These are phyloP conservation scores for Megalopta genalis DNA, from an alignment of 1,140 invertebrate genomes.

Conservation along the genomic window DNA sequence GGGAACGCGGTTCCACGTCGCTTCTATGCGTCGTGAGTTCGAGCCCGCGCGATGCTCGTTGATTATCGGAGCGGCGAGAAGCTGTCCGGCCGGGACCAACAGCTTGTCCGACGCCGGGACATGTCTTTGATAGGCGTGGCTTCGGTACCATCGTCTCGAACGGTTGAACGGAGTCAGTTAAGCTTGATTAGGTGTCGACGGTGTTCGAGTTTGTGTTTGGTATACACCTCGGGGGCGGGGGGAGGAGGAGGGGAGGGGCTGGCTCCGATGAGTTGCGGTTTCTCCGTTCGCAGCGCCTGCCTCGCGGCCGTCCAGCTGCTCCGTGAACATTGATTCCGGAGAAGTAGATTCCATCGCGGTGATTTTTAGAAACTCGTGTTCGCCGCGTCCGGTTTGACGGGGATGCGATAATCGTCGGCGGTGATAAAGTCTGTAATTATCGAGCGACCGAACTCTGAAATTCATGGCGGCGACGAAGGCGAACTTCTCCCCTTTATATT, in stretches of 20 bases:
- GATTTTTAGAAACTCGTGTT: no score
- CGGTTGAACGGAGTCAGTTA: slow-evolving; percentile 17
- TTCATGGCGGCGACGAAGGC: no score
- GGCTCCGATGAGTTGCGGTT: not conserved
- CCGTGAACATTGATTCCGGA: not conserved
- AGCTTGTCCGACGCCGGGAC: slow-evolving; percentile 11
- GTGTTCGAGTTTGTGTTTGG: not conserved
- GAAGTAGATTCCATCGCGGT: no score
- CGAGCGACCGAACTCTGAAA: no score
- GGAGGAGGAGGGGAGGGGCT: no score
- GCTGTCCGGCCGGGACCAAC: not conserved
- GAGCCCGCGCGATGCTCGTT: slow-evolving; percentile 36
- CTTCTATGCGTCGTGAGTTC: slow-evolving; percentile 13
- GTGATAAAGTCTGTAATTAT: no score
- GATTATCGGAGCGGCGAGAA: slow-evolving; percentile 50
- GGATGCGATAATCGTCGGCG: no score
- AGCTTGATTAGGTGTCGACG: slow-evolving; percentile 35
- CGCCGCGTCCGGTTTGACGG: no score
- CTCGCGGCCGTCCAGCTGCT: no score
- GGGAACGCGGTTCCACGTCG: no score
- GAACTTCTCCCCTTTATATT: no score
- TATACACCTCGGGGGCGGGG: not conserved
- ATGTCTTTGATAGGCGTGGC: slow-evolving; percentile 41
- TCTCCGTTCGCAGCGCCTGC: not conserved
- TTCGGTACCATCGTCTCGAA: slow-evolving; percentile 20